Evolutionary conservation across 1,140 invertebrate species (phyloP), one percentile per base, ranked within the genome.

Genomic region (Drosophila prosaltans): DNA sequence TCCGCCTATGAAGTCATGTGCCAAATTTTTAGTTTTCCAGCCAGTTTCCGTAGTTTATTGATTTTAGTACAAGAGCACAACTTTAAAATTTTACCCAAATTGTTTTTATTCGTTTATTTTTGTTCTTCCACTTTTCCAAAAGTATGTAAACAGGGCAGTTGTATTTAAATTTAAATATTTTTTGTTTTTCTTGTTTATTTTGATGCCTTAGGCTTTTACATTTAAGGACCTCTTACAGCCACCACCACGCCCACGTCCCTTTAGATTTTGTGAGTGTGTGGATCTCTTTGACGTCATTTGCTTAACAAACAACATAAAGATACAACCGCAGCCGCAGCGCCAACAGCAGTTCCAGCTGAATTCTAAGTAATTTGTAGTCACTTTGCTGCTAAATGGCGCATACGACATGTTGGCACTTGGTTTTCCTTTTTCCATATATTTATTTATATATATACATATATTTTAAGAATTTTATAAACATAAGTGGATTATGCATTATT

Each of bases 221-320:
- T 77, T 77, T 70, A 62, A 78, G 74, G 26, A 58, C 60, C 40
- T 59, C 41, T 16, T 16, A 16, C 16, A 16, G 16, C 16, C 16
- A 16, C 16, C 16, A 16, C 16, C 16, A 16, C 16, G 16, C 16
- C 16, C 16, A 16, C 16, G 16, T 16, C 16, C 16, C 16, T 16
- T 16, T 16, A 16, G 16, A 16, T 16, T n/a, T n/a, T n/a, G n/a
- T 68, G 54, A 48, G 43, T 32, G 64, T 54, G n/a, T 65, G n/a
- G 58, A 36, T 74, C 63, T 69, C 82, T 85, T 86, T 86, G 83
- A 86, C 82, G 82, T 86, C 82, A 86, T 86, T 82, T 75, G 69
- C 48, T 62, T 43, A 70, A 75, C 81, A 66, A 86, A 76, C 78
- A 86, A 48, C 45, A 24, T 48, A 48, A 48, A 48, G 16, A 48